Evolutionary conservation across 1,140 invertebrate genomes (phyloP).

Genomic region (Cryptotermes secundus): DNA sequence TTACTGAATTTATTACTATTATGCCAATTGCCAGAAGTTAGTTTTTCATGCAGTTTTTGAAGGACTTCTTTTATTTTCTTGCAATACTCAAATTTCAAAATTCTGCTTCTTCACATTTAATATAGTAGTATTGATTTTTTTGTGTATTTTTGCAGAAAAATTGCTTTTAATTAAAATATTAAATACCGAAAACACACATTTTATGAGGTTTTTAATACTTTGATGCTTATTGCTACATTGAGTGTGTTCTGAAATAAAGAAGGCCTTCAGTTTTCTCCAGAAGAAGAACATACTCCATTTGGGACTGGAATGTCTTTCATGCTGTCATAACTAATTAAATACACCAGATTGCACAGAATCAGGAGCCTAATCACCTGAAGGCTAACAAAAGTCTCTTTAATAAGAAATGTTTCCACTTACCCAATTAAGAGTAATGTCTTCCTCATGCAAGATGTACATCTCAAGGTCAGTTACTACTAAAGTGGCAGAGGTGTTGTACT

Average conservation of each 20-base stretch:
- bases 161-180: not conserved
- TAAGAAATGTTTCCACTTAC: not conserved
- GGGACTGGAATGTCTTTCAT: conserved; percentile 18
- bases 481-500: not conserved
- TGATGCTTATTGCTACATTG: not conserved
- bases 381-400: not conserved
- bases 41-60: not conserved
- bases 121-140: not conserved
- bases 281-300: not conserved
- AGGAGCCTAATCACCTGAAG: not conserved
- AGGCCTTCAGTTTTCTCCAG: not conserved
- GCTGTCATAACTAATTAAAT: not conserved
- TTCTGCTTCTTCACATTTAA: not conserved
- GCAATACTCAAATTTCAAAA: not conserved
- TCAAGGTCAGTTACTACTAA: not conserved
- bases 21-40: conserved; percentile 10
- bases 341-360: not conserved
- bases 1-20: conserved; percentile 1
- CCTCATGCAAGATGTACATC: not conserved
- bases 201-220: not conserved
- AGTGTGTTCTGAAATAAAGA: conserved; percentile 6
- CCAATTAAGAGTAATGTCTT: not conserved
- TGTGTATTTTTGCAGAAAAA: not conserved
- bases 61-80: conserved; percentile 16
- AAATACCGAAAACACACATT: not conserved